Percentiles rank a stretch among this genome's conserved stretches.
phyloP scores from a whole-genome alignment of 2,888 invertebrate species.

The Eupithecia vulgata region DNA sequence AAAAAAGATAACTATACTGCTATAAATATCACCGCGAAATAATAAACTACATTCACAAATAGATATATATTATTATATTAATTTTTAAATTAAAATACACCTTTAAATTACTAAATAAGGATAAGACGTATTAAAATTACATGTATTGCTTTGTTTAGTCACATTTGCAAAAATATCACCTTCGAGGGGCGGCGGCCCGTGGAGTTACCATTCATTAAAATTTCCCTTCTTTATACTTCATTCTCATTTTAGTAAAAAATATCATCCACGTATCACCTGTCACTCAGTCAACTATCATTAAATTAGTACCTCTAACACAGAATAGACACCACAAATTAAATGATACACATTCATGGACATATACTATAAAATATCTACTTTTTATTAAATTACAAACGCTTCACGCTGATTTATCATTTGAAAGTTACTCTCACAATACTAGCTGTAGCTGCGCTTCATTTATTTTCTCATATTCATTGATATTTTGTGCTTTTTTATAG shows the following conservation, averaged over 20 bases:
- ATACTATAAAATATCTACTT: constrained; percentile 74
- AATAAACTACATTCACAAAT: constrained; percentile 81
- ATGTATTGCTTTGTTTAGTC: constrained; percentile 91
- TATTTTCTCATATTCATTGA: neutral
- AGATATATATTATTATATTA: constrained; percentile 75
- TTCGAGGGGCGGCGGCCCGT: constrained; percentile 51
- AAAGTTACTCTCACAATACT: constrained; percentile 51
- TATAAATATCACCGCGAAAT: constrained; percentile 84
- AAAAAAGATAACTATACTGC: constrained; percentile 81
- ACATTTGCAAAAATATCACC: constrained; percentile 89
- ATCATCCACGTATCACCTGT: constrained; percentile 73
- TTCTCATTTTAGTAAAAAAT: constrained; percentile 74
- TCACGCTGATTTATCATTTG: constrained; percentile 71
- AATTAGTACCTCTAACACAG: constrained; percentile 79
- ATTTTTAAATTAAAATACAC: constrained; percentile 73
- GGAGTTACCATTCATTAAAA: constrained; percentile 36
- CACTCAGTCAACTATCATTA: constrained; percentile 80
- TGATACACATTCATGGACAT: constrained; percentile 83
- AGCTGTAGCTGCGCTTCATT: constrained; percentile 40
- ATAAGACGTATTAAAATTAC: constrained; percentile 86
- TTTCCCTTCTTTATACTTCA: constrained; percentile 54
- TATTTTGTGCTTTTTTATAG: neutral
- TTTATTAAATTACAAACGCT: constrained; percentile 68
- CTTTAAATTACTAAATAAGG: constrained; percentile 80
- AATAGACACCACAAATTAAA: constrained; percentile 83